Base-by-base conservation (phyloP, 2,797 vertebrate species). In the Odontamblyopus lacepedii region DNA sequence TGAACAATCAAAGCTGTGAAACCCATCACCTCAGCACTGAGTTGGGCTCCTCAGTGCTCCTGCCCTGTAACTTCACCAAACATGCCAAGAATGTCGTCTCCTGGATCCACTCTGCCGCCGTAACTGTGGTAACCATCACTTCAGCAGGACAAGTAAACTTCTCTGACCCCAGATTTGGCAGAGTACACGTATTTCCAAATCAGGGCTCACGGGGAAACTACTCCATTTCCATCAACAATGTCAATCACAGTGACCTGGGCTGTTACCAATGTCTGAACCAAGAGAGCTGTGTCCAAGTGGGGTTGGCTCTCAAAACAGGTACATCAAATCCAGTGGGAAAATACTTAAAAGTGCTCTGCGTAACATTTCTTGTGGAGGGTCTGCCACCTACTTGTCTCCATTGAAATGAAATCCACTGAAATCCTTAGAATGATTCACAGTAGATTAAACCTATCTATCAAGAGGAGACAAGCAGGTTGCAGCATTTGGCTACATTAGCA, bases 101-200 rank as follows among this genome's bases (percentile, higher is more conserved):
- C 1, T 92, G 91, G 91, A 2, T 0, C 44, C 71, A 79, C 2
- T 9, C 0, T 0, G 0, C 3, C 2, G 5, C 1, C 0, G 0
- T 0, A 1, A 0, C 29, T 1, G 41, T 91, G 35, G 68, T 88
- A n/a, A 0, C 1, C 0, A 32, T 92, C 26, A 69, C 5, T n/a
- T 30, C 71, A 0, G 0, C 65, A 0, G 85, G 86, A 0, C 29
- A 0, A 0, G 3, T 90, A 48, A 44, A 18, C 6, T 92, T 90
- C 0, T 0, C 11, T 0, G 69, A 87, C 26, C 86, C 79, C 74
- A 82, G 76, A 63, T 0, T 38, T 0, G 91, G 89, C 8, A 44
- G 89, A 2, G 53, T 92, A 48, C 90, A 86, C 62, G 76, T 0
- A 27, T 92, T 84, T 59, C 88, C 88, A 23, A 71, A 86, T 61